Percentiles rank a stretch among this genome's conserved stretches.
phyloP scores from a whole-genome alignment of 2,113 vertebrate species.

The Monarcha castaneiventris region DNA sequence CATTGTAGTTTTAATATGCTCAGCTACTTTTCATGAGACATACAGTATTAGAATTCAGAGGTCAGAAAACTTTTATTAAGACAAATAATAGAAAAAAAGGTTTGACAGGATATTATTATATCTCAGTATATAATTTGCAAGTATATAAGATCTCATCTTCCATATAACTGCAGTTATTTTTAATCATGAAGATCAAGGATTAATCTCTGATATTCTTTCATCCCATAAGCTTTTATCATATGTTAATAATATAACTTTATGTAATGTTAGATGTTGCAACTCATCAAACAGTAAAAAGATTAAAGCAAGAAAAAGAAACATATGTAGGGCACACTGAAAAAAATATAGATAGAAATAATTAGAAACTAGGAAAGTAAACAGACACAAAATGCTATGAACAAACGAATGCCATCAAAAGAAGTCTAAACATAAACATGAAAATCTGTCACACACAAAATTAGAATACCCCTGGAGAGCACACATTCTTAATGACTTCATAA shows the following conservation, averaged over 20 bases:
- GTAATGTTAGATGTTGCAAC: constrained; percentile 22
- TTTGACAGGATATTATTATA: constrained; percentile 36
- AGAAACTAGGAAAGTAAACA: constrained; percentile 44
- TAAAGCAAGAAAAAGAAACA: constrained; percentile 41
- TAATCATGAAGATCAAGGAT: constrained; percentile 37
- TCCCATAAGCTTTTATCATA: constrained; percentile 36
- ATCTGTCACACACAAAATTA: constrained; percentile 26
- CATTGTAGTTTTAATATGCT: not conserved
- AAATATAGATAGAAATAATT: constrained; percentile 12
- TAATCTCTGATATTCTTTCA: constrained; percentile 34
- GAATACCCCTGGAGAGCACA: constrained; percentile 22
- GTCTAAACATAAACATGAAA: constrained; percentile 34
- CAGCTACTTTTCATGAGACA: not conserved
- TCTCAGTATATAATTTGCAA: not conserved
- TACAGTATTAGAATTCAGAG: not conserved
- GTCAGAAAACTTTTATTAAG: constrained; percentile 4
- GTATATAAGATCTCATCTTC: not conserved
- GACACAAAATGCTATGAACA: constrained; percentile 9
- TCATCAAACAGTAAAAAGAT: constrained; percentile 50
- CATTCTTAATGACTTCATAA: constrained; percentile 23
- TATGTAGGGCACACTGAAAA: constrained; percentile 36
- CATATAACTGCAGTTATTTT: constrained; percentile 5
- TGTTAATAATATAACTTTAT: constrained; percentile 47
- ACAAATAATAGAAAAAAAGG: not conserved
- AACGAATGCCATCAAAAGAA: constrained; percentile 27